These are phyloP conservation scores for Phyllostomus discolor DNA, from an alignment of 2,113 vertebrate species.

Conservation along the genomic window DNA sequence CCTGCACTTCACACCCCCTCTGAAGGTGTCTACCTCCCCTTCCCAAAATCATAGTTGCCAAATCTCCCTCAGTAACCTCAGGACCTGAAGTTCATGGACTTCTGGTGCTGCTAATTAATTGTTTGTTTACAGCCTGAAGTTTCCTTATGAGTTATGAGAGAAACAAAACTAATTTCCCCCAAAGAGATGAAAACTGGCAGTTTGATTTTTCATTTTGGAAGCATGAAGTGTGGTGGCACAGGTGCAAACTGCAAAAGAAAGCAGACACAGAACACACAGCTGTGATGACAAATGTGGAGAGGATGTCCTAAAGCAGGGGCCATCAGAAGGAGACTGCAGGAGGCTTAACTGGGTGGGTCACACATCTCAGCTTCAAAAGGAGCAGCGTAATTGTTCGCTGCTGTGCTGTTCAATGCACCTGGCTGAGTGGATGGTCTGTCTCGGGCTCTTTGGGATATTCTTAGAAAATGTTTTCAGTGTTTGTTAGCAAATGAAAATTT, in stretches of 20 bases:
- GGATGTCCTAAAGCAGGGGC: neutral
- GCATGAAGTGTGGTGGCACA: neutral
- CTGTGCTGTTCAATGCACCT: neutral
- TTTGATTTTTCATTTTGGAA: conserved; percentile 51
- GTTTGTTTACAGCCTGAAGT: conserved; percentile 35
- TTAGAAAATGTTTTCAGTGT: neutral
- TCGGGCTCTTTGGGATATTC: neutral
- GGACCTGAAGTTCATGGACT: neutral
- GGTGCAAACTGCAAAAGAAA: neutral
- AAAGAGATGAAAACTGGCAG: conserved; percentile 35
- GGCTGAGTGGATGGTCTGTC: neutral
- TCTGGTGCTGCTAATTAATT: conserved; percentile 24
- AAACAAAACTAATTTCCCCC: conserved; percentile 58
- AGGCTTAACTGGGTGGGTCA: neutral
- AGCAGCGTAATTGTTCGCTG: neutral
- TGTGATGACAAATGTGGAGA: neutral
- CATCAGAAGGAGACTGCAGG: rapidly evolving
- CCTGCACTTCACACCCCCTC: neutral
- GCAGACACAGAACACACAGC: neutral
- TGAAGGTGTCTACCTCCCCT: neutral
- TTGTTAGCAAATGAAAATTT: neutral
- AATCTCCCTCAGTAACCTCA: neutral
- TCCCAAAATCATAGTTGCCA: neutral
- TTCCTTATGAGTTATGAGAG: conserved; percentile 62
- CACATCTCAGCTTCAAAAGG: neutral